phyloP scores from a whole-genome alignment of 2,888 invertebrate species.

The Protophormia terraenovae region DNA sequence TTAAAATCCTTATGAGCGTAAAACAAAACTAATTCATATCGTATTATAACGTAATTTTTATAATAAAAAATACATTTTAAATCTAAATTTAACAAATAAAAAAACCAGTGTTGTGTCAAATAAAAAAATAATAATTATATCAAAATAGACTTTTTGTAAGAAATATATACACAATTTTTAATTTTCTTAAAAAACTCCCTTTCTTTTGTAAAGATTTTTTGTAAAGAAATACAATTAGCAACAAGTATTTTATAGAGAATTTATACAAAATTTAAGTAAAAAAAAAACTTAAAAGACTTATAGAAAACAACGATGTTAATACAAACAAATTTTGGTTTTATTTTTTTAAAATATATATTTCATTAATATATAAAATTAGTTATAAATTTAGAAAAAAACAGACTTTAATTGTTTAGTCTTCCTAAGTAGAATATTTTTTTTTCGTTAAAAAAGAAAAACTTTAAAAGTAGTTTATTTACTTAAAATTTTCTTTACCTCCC shows the following conservation, averaged over 20 bases:
- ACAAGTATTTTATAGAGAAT: conserved; percentile 54
- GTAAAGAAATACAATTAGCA: conserved; percentile 31
- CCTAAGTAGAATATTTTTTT: conserved; percentile 9
- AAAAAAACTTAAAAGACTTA: conserved; percentile 61
- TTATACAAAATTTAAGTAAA: conserved; percentile 36
- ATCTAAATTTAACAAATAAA: conserved; percentile 30
- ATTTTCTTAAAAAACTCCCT: not conserved
- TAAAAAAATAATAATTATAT: conserved; percentile 27
- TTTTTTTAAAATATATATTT: not conserved
- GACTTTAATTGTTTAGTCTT: conserved; percentile 17
- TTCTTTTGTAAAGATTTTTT: conserved; percentile 38
- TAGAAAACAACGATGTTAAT: conserved; percentile 63
- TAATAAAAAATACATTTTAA: not conserved
- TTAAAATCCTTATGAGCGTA: conserved; percentile 28
- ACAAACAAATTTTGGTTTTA: not conserved
- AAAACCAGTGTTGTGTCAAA: conserved; percentile 68
- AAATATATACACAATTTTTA: conserved; percentile 52
- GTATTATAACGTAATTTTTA: not conserved
- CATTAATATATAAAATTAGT: not conserved
- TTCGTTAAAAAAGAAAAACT: too few species aligned
- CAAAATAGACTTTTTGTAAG: conserved; percentile 63
- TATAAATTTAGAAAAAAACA: not conserved
- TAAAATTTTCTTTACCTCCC: not conserved
- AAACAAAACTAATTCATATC: conserved; percentile 55
- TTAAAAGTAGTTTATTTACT: conserved; percentile 18